phyloP scores from a whole-genome alignment of 2,888 invertebrate genomes.

The Dasypolia templi region DNA sequence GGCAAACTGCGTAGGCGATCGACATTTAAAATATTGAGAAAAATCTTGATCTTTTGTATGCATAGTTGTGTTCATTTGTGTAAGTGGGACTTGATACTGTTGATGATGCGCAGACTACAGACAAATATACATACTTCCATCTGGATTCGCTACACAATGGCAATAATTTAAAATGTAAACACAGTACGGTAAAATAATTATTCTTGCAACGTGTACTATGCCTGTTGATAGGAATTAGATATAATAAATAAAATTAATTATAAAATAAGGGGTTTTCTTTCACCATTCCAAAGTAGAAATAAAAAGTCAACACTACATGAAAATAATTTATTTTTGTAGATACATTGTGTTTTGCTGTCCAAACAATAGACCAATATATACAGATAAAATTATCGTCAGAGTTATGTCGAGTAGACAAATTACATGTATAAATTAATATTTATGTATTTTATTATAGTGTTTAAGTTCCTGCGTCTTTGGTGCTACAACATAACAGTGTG shows the following conservation, averaged over 20 bases:
- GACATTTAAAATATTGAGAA: constrained; percentile 67
- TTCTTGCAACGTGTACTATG: constrained; percentile 89
- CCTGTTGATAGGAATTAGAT: constrained; percentile 89
- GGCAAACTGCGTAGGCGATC: constrained; percentile 82
- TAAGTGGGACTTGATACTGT: constrained; percentile 65
- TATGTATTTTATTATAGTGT: constrained; percentile 28
- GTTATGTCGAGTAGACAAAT: constrained; percentile 17
- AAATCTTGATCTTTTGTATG: constrained; percentile 74
- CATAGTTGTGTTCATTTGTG: constrained; percentile 70
- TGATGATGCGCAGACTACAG: constrained; percentile 68
- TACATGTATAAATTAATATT: constrained; percentile 20
- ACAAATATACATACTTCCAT: constrained; percentile 49
- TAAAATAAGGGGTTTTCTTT: constrained; percentile 76
- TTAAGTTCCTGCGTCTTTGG: constrained; percentile 49
- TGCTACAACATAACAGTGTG: constrained; percentile 11
- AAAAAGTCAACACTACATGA: constrained; percentile 54
- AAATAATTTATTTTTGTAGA: constrained; percentile 64
- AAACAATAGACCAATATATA: constrained; percentile 20
- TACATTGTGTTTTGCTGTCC: constrained; percentile 35
- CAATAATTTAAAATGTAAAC: constrained; percentile 76
- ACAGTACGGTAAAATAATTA: constrained; percentile 82
- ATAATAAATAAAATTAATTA: constrained; percentile 90
- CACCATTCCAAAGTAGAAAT: constrained; percentile 49
- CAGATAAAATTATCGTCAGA: constrained; percentile 7
- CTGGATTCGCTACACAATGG: constrained; percentile 68